Evolutionary conservation across 2,113 vertebrate genomes (phyloP).

Genomic region (Tringa solitaria): DNA sequence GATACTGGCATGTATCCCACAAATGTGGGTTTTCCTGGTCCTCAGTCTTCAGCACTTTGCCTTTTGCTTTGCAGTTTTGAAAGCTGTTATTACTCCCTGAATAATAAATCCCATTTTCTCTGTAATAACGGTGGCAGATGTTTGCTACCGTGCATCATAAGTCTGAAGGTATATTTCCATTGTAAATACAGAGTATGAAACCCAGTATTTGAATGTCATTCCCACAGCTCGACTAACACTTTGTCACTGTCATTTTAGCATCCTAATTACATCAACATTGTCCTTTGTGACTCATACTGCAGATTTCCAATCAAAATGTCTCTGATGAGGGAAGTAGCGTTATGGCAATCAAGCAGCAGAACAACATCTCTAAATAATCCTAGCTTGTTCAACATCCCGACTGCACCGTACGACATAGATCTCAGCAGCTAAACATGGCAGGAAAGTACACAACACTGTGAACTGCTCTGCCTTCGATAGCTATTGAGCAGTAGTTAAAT

Average conservation of each 20-base stretch:
- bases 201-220: conserved; percentile 13
- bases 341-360: conserved; percentile 10
- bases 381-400: not conserved
- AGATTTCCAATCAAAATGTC: conserved; percentile 51
- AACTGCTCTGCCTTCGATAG: not conserved
- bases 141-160: not conserved
- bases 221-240: not conserved
- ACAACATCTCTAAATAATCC: conserved; percentile 9
- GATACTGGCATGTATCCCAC: not conserved
- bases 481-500: not conserved
- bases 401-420: not conserved
- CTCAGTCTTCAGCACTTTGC: not conserved
- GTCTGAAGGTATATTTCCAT: not conserved
- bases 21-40: not conserved
- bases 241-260: conserved; percentile 40
- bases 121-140: not conserved
- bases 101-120: not conserved
- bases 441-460: not conserved
- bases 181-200: conserved; percentile 5
- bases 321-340: not conserved
- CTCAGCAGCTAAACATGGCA: not conserved
- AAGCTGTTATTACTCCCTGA: not conserved
- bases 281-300: conserved; percentile 35
- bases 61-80: not conserved
- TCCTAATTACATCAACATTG: conserved; percentile 36